A percentile compares a stretch with the other conserved stretches of the same genome.
Conservation (phyloP, 2,888 invertebrate species). For the Phragmatobia fuliginosa region DNA sequence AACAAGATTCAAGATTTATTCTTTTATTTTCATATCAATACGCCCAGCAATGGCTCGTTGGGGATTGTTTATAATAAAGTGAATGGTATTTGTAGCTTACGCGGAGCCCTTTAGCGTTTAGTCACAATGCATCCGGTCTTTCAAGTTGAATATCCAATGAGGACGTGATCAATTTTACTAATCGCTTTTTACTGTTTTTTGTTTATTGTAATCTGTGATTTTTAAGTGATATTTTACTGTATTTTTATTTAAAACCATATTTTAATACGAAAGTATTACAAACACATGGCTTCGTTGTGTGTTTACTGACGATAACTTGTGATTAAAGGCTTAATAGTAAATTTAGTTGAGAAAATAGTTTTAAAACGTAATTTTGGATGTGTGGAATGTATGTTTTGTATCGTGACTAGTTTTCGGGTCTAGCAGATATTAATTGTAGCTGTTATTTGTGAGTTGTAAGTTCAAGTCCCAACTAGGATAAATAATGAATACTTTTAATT, state of each 20-base stretch:
- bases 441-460: too few relatives aligned
- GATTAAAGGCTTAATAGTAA: not conserved
- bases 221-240: slow-evolving; percentile 13
- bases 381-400: too few relatives aligned
- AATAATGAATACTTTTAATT: too few relatives aligned
- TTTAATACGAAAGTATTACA: not conserved
- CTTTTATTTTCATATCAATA: slow-evolving; percentile 62
- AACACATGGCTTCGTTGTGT: not conserved
- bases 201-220: slow-evolving; percentile 19
- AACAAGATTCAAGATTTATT: slow-evolving; percentile 52
- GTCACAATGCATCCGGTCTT: slow-evolving; percentile 67
- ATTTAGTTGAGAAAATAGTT: too few relatives aligned
- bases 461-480: too few relatives aligned
- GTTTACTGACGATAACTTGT: not conserved
- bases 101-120: slow-evolving; percentile 58
- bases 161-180: slow-evolving; percentile 58
- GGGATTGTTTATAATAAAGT: slow-evolving; percentile 67
- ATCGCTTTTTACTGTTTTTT: slow-evolving; percentile 35
- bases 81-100: slow-evolving; percentile 70
- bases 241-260: not conserved
- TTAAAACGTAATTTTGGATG: too few relatives aligned
- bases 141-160: slow-evolving; percentile 64
- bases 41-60: slow-evolving; percentile 54
- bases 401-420: too few relatives aligned
- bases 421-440: too few relatives aligned